Base-by-base conservation (phyloP, 2,797 vertebrate species). In the Oryzias sinensis region DNA sequence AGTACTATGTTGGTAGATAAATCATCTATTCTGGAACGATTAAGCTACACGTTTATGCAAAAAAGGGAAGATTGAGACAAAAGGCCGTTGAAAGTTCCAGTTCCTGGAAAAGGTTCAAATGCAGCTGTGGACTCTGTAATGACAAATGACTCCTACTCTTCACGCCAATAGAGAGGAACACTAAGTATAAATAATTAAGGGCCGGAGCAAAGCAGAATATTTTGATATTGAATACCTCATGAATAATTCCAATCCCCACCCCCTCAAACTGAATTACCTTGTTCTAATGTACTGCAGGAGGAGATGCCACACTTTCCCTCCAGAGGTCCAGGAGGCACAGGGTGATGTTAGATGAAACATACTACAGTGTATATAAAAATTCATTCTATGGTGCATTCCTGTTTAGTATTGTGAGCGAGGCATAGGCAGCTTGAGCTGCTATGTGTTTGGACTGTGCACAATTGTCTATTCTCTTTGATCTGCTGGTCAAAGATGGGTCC, bases 401-500 rank as follows among this genome's bases (percentile, higher is more conserved):
- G 80, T 77, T 71, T 71, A 65, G 61, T 59, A 68, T 68, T 76
- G 74, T 53, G 62, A 65, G 68, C n/a, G 20, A 63, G 52, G 5
- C 22, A 65, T 47, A 58, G 33, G 45, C 46, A 72, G 59, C 40
- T 56, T 16, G 65, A 51, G 72, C 49, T 7, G 17, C 17, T 15
- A 72, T 79, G 55, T 76, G 67, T 83, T 81, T 79, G 72, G 80
- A 72, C 60, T 53, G 74, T 17, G 43, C 45, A 41, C 53, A 48
- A 89, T 90, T 74, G 72, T 64, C 49, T 79, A 90, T 90, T 90
- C 89, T 66, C 74, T 91, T 91, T 91, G 87, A 90, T 90, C 72
- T 43, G 14, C 50, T 59, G 84, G 88, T 88, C 87, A 85, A 85
- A 90, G 76, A 69, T 43, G 27, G 60, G 67, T 82, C 78, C 77